These are phyloP conservation scores for Andrena cerasifolii DNA, from an alignment of 1,140 invertebrate genomes.

Conservation along the genomic window DNA sequence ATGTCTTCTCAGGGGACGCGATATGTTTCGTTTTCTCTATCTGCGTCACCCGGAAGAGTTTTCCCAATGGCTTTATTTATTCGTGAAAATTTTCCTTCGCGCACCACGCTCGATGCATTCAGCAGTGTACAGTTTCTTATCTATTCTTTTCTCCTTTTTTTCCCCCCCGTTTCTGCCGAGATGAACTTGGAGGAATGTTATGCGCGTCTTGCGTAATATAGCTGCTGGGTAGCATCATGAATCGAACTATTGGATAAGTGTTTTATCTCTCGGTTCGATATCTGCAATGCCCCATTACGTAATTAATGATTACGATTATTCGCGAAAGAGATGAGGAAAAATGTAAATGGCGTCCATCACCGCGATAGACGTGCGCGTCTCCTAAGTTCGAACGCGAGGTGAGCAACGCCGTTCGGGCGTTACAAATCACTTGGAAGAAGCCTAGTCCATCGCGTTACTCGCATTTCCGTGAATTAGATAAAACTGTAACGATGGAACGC, in stretches of 20 bases:
- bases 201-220: constrained; percentile 14
- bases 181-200: background rate
- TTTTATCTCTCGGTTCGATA: background rate
- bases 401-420: background rate
- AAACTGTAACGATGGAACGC: too few species aligned
- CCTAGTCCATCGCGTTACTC: background rate
- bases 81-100: background rate
- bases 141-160: background rate
- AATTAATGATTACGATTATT: background rate
- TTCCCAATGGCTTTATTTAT: background rate
- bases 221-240: background rate
- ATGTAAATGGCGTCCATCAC: background rate
- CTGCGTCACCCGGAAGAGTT: constrained; percentile 53
- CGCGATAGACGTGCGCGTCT: too few species aligned
- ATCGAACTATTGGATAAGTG: constrained; percentile 16
- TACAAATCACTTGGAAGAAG: too few species aligned
- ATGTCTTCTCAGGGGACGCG: constrained; percentile 41
- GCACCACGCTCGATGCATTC: background rate
- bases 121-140: background rate
- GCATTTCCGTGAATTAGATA: too few species aligned
- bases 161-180: background rate
- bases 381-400: too few species aligned
- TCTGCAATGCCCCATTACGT: background rate
- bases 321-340: background rate
- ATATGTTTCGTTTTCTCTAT: background rate